Base-by-base conservation (phyloP, 64 coral and sea anemone genomes). In the Orbicella faveolata region DNA sequence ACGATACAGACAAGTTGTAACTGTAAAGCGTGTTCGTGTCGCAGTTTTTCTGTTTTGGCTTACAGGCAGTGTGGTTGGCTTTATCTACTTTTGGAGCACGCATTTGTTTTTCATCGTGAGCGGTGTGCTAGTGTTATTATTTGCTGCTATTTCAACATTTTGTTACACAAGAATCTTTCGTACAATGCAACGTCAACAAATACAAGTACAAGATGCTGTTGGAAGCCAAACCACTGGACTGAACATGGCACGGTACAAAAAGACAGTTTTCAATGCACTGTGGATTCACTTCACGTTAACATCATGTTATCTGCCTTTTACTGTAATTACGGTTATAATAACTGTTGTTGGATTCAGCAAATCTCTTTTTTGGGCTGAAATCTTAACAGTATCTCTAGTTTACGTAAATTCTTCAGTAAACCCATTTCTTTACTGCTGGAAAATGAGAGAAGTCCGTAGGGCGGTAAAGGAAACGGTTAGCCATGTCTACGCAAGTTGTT, bases 1-100 rank as follows among this genome's bases (percentile, higher is more conserved):
- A 9, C 39, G 73, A 62, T 88, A 88, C 59, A 88, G 36, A 88
- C 6, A 33, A 61, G 73, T 88, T 26, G 86, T 88, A 20, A 88
- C 86, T 54, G 19, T 76, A 9, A 34, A 35, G 54, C 86, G 86
- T n/a, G 63, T 48, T 39, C 74, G 87, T 34, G 4, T 36, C 2
- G 33, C 63, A 2, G 74, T 88, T 9, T 36, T 77, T 17, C 11
- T 77, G 5, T 76, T 88, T 9, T 88, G 87, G 87, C 12, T 62
- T 35, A 55, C 6, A 23, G 63, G 73, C 33, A 9, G 23, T 23
- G 6, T 20, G 23, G 25, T 57, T 18, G 33, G 55, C 12, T 14
- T 57, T n/a, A 37, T 73, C 54, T 44, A 63, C 39, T 11, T 77
- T 65, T 63, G 55, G 11, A 88, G 41, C 57, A 36, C 35, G 55